Conservation (phyloP, 2,113 vertebrate genomes). For the Caranx melampygus region DNA sequence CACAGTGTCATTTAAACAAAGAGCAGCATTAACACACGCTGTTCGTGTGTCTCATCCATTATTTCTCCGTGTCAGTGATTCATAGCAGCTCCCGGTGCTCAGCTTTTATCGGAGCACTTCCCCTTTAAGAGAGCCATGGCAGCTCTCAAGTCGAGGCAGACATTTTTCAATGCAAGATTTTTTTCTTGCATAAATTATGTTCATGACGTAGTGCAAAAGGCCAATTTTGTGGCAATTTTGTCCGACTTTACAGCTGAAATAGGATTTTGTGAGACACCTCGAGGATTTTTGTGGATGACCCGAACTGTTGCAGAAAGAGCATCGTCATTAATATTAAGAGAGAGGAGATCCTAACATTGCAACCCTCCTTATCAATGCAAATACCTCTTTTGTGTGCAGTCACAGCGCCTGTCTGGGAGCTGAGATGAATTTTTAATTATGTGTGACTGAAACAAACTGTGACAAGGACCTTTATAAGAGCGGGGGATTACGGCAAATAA, state of each 20-base stretch:
- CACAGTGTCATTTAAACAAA: not conserved
- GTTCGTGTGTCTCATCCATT: not conserved
- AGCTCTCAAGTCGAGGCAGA: conserved; percentile 81
- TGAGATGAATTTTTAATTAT: conserved; percentile 90
- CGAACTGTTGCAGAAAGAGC: conserved; percentile 68
- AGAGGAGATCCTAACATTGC: conserved; percentile 75
- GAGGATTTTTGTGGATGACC: conserved; percentile 54
- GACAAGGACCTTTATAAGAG: conserved; percentile 79
- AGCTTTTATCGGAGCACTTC: conserved; percentile 27
- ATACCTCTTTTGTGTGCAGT: conserved; percentile 87
- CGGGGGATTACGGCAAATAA: conserved; percentile 73
- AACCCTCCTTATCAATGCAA: conserved; percentile 89
- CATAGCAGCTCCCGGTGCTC: not conserved
- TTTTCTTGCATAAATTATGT: conserved; percentile 98
- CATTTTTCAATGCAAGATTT: conserved; percentile 91
- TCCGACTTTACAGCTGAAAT: conserved; percentile 75
- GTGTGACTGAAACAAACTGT: conserved; percentile 84
- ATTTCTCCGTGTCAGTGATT: not conserved
- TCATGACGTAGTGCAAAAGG: conserved; percentile 98
- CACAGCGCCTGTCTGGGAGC: conserved; percentile 85
- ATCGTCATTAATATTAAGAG: conserved; percentile 84
- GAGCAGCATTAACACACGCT: too few species aligned
- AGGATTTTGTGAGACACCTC: conserved; percentile 58
- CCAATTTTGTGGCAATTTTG: conserved; percentile 87
- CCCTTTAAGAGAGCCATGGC: conserved; percentile 86